phyloP scores from a whole-genome alignment of 2,113 vertebrate species.

The Neolamprologus toae region DNA sequence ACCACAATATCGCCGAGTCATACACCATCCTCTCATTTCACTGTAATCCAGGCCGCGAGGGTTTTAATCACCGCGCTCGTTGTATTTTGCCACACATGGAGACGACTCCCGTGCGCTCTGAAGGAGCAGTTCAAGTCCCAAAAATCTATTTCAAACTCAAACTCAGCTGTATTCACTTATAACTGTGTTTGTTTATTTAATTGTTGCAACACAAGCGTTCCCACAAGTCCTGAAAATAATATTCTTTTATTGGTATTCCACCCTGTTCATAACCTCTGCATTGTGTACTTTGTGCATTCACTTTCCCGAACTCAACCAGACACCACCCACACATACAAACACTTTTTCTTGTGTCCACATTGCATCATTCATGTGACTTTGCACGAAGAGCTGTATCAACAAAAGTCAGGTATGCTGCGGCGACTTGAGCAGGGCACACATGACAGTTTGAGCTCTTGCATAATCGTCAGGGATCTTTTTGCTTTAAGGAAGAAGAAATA shows the following conservation, averaged over 20 bases:
- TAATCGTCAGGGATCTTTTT: not conserved
- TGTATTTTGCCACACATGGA: not conserved
- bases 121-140: not conserved
- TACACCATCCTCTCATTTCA: conserved; percentile 3
- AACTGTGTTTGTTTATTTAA: conserved; percentile 8
- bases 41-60: not conserved
- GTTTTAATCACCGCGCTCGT: not conserved
- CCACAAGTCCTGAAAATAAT: conserved; percentile 16
- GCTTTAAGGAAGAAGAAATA: not conserved
- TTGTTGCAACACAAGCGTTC: not conserved
- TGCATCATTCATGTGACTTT: conserved; percentile 6
- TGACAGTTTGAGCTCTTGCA: not conserved
- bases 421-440: not conserved
- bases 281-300: conserved; percentile 10
- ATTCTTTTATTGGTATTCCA: not conserved
- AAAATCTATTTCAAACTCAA: not conserved
- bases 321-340: not conserved
- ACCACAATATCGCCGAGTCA: not conserved
- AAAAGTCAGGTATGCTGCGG: not conserved
- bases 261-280: not conserved
- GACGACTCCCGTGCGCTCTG: not conserved
- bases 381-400: not conserved
- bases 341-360: conserved; percentile 7
- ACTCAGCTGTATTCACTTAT: not conserved
- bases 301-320: not conserved